phyloP scores from a whole-genome alignment of 2,888 invertebrate genomes.

The Andrena haemorrhoa region DNA sequence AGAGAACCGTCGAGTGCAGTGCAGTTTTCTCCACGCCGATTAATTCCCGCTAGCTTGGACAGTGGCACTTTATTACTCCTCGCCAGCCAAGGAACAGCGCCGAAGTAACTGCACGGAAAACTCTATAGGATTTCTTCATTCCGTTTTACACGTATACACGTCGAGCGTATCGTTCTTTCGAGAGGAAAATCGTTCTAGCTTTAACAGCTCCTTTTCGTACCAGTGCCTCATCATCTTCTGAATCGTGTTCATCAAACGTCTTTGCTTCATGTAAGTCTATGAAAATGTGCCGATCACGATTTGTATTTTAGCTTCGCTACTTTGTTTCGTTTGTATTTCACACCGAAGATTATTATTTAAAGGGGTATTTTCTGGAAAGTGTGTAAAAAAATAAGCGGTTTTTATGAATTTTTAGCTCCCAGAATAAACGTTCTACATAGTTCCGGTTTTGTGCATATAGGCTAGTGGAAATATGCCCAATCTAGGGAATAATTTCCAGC shows the following conservation, averaged over 20 bases:
- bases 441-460: no score
- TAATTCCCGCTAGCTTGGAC: conserved; percentile 74
- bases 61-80: conserved; percentile 73
- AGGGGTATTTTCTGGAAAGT: no score
- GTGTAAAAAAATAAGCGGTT: no score
- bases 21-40: conserved; percentile 70
- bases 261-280: background rate
- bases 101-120: conserved; percentile 66
- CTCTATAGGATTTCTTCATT: conserved; percentile 65
- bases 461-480: no score
- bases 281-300: background rate
- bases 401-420: no score
- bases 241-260: background rate
- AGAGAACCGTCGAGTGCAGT: conserved; percentile 66
- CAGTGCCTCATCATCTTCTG: background rate
- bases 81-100: conserved; percentile 61
- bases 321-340: no score
- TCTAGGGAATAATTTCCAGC: no score
- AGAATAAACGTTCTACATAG: no score
- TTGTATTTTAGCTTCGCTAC: background rate
- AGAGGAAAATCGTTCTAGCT: conserved; percentile 13
- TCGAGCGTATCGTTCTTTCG: conserved; percentile 31
- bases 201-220: conserved; percentile 24
- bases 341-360: no score
- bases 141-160: conserved; percentile 66